Base-by-base conservation (phyloP, 2,888 invertebrate genomes). In the Adelphocoris suturalis region DNA sequence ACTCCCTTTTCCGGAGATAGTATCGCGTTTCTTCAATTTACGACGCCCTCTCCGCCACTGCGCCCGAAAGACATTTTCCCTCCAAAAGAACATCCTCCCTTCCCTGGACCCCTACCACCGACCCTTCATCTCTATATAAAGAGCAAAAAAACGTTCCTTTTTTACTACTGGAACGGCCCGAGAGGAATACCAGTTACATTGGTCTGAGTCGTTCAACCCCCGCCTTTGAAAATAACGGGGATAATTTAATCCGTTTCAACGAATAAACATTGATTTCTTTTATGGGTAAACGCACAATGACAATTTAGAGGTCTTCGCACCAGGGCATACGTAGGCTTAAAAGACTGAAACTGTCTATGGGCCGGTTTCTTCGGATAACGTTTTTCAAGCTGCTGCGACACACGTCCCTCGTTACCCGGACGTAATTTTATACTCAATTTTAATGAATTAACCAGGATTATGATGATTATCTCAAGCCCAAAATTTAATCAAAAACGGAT, bases 1-100 rank as follows among this genome's bases (percentile, higher is more conserved):
- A 78, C 37, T 47, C 78, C 78, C 78, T 47, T 78, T 78, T 78
- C 47, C 78, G 78, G 46, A 78, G 78, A 78, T 78, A 78, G 78
- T 78, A 78, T 78, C 78, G 46, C 47, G 78, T 78, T 78, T 78
- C 78, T 78, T 78, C 78, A 47, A 78, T 46, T 78, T 78, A 78
- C 78, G 37, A 78, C 47, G 68, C 78, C 78, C 46, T 78, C 78
- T 78, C 78, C 37, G 46, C 78, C 68, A 23, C 68, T 23, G 23
- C 37, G 2, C 68, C 68, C 68, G 13, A 68, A 68, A 27, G 68
- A 68, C 68, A 23, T 68, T 68, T 68, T 68, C 78, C 78, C 47
- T 78, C 78, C 78, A 78, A 47, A 78, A 68, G 68, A 78, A 46
- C 78, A 78, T 78, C 37, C 37, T 46, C 78, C 78, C 78, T 78